Conservation (phyloP, 2,888 invertebrate genomes). For the Camptogramma bilineatum region DNA sequence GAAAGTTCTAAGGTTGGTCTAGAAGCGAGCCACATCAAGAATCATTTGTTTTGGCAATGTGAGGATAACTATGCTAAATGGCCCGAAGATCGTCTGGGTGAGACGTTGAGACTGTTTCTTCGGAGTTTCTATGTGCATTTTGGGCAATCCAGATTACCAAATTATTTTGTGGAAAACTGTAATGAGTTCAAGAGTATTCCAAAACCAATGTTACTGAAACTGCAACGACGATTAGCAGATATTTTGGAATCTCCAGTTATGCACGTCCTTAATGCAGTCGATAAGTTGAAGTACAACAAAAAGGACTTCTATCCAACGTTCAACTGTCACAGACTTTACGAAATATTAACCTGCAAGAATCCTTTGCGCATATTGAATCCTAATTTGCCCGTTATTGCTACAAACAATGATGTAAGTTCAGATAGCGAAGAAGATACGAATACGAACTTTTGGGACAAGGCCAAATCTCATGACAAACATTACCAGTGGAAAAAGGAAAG, state of each 20-base stretch:
- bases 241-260: conserved; percentile 90
- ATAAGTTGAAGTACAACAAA: conserved; percentile 87
- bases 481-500: conserved; percentile 80
- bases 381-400: conserved; percentile 58
- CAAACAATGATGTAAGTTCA: conserved; percentile 59
- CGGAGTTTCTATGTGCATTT: conserved; percentile 87
- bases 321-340: conserved; percentile 85
- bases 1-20: conserved; percentile 87
- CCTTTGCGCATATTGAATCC: conserved; percentile 80
- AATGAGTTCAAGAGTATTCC: conserved; percentile 91
- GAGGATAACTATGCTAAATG: conserved; percentile 89
- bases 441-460: conserved; percentile 75
- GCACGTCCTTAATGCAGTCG: conserved; percentile 88
- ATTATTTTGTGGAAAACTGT: conserved; percentile 90
- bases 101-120: conserved; percentile 87
- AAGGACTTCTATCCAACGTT: conserved; percentile 88
- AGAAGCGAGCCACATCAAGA: conserved; percentile 89
- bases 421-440: conserved; percentile 74
- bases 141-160: conserved; percentile 86
- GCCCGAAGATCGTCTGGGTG: conserved; percentile 91
- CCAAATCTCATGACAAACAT: conserved; percentile 80
- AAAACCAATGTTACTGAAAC: conserved; percentile 85
- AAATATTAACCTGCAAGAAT: conserved; percentile 85
- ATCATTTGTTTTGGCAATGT: conserved; percentile 91
- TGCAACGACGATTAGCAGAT: conserved; percentile 88